Evolutionary conservation across 2,888 invertebrate genomes (phyloP).

Genomic region (Drosophila lutescens): DNA sequence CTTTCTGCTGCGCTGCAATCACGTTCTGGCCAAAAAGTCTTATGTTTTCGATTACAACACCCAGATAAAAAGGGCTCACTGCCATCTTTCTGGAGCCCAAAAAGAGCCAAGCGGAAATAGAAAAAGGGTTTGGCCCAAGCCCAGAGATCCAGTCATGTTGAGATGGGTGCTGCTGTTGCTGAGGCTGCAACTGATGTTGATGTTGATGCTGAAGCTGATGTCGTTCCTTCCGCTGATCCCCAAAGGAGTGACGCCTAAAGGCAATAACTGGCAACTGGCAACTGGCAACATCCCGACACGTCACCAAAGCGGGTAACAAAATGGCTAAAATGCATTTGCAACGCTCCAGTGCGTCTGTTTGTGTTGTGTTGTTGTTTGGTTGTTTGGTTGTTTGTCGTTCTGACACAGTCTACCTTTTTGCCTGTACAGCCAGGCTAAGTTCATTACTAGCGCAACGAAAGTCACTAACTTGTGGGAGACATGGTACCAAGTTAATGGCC

Average conservation of each 20-base stretch:
- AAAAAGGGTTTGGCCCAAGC: conserved; percentile 68
- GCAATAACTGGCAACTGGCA: conserved; percentile 28
- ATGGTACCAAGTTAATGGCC: conserved; percentile 4
- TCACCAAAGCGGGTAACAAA: conserved; percentile 64
- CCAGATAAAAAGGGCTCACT: conserved; percentile 44
- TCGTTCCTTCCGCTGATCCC: conserved; percentile 26
- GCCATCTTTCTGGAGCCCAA: conserved; percentile 32
- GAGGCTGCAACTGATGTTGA: conserved; percentile 38
- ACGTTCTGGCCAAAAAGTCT: conserved; percentile 15
- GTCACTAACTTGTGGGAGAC: conserved; percentile 29
- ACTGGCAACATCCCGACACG: conserved; percentile 50
- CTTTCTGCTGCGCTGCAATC: conserved; percentile 7
- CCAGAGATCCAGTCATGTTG: conserved; percentile 32
- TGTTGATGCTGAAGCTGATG: conserved; percentile 34
- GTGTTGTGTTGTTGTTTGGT: not conserved
- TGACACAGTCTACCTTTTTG: conserved; percentile 5
- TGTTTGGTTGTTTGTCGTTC: not conserved
- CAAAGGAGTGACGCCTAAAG: conserved; percentile 49
- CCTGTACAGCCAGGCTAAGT: conserved; percentile 13
- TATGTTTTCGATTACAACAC: conserved; percentile 27
- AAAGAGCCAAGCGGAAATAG: conserved; percentile 71
- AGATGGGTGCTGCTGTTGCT: conserved; percentile 29
- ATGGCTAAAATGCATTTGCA: conserved; percentile 70
- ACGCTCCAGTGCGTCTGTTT: conserved; percentile 53
- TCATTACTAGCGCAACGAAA: conserved; percentile 40